These are phyloP conservation scores for Petrocephalus microphthalmus DNA, from an alignment of 2,113 vertebrate species.

Conservation along the genomic window DNA sequence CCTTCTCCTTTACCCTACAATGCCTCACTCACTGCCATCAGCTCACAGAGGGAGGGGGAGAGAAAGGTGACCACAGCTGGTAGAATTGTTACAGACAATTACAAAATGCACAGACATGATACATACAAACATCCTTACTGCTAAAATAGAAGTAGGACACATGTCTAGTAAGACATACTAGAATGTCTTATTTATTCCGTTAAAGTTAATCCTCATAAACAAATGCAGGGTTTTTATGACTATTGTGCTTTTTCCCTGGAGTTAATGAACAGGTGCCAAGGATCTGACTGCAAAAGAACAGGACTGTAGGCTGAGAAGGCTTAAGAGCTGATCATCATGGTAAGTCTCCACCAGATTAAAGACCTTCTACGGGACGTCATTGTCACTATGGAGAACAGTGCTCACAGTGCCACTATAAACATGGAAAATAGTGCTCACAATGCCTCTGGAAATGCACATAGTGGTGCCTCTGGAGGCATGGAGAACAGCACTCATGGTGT, in stretches of 20 bases:
- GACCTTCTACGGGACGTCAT: background rate
- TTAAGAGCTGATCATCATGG: constrained; percentile 26
- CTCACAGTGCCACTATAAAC: background rate
- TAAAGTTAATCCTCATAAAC: background rate
- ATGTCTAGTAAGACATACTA: background rate
- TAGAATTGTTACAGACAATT: background rate
- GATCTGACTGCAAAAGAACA: constrained; percentile 37
- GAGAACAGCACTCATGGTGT: too few species aligned
- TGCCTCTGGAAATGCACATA: too few species aligned
- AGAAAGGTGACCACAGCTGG: background rate
- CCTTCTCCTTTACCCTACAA: background rate
- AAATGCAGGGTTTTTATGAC: constrained; percentile 29
- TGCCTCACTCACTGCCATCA: background rate
- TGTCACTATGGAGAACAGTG: too few species aligned
- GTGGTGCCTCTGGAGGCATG: too few species aligned
- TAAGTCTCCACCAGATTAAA: background rate
- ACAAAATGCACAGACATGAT: background rate
- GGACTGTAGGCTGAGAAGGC: constrained; percentile 22
- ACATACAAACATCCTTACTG: background rate
- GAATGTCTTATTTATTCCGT: background rate
- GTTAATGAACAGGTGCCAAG: constrained; percentile 29
- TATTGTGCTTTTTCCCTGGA: constrained; percentile 12
- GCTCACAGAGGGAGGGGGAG: background rate
- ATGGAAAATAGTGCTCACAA: background rate
- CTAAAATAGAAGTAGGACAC: background rate